Evolutionary conservation across 1,140 invertebrate genomes (phyloP).

Genomic region (Penaeus indicus): DNA sequence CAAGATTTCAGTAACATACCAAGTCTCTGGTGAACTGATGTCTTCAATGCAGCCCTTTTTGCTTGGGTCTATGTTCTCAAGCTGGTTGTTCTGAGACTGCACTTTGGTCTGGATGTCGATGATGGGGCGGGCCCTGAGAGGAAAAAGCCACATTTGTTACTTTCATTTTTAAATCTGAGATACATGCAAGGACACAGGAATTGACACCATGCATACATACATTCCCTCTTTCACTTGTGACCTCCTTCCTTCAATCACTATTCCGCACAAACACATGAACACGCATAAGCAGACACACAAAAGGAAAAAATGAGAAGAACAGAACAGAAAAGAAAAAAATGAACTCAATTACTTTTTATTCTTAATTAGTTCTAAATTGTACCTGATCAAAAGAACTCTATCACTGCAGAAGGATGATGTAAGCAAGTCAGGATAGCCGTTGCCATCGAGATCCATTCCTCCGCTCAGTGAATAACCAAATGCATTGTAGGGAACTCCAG

Average conservation of each 20-base stretch:
- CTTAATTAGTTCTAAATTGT: slow-evolving; percentile 34
- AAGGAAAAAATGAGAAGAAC: no score
- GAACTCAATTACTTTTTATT: neutral
- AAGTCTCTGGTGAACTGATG: slow-evolving; percentile 79
- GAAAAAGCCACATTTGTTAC: neutral
- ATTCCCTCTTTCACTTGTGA: no score
- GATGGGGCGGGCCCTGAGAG: slow-evolving; percentile 81
- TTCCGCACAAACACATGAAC: no score
- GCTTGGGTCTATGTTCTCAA: slow-evolving; percentile 85
- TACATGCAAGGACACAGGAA: no score
- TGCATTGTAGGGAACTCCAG: slow-evolving; percentile 74
- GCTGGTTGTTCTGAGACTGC: slow-evolving; percentile 75
- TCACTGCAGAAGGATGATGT: slow-evolving; percentile 89
- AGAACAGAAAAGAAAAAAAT: no score
- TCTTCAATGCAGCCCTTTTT: slow-evolving; percentile 80
- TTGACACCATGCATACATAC: no score
- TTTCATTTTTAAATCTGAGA: no score
- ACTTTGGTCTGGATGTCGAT: slow-evolving; percentile 81
- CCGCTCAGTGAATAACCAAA: slow-evolving; percentile 93
- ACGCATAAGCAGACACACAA: no score
- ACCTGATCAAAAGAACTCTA: slow-evolving; percentile 77
- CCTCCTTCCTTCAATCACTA: no score
- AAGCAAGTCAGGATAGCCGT: slow-evolving; percentile 92
- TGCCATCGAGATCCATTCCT: slow-evolving; percentile 89
- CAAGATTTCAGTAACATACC: slow-evolving; percentile 72